These are phyloP conservation scores for Engraulis encrasicolus DNA, from an alignment of 2,113 vertebrate species.

Conservation along the genomic window DNA sequence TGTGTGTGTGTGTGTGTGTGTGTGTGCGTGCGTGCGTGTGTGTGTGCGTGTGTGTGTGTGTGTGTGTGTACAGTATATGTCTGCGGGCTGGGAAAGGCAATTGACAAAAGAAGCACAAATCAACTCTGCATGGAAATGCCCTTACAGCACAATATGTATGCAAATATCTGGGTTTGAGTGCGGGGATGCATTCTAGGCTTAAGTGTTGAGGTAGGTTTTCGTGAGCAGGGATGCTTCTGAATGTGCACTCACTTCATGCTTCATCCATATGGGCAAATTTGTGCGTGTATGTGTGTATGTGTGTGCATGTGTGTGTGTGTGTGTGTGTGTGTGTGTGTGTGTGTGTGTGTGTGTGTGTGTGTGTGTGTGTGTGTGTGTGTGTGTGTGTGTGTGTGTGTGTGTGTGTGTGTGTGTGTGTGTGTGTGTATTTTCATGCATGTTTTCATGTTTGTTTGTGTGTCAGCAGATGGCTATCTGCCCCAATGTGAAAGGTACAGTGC, in stretches of 20 bases:
- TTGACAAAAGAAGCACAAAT: constrained; percentile 8
- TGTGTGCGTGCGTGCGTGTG: not conserved
- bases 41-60: constrained; percentile 6
- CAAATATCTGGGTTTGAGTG: not conserved
- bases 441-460: too few species aligned
- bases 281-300: too few species aligned
- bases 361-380: too few species aligned
- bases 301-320: too few species aligned
- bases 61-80: not conserved
- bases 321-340: too few species aligned
- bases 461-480: too few species aligned
- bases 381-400: too few species aligned
- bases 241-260: not conserved
- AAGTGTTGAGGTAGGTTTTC: not conserved
- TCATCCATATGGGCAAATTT: too few species aligned
- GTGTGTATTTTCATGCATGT: too few species aligned
- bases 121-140: constrained; percentile 15
- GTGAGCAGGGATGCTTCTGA: not conserved
- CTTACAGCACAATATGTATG: not conserved
- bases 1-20: constrained; percentile 16
- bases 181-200: not conserved
- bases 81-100: not conserved
- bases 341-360: too few species aligned
- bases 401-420: too few species aligned
- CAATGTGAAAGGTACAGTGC: too few species aligned